Evolutionary conservation across 1,140 invertebrate species (phyloP).

Genomic region (Danaus plexippus): DNA sequence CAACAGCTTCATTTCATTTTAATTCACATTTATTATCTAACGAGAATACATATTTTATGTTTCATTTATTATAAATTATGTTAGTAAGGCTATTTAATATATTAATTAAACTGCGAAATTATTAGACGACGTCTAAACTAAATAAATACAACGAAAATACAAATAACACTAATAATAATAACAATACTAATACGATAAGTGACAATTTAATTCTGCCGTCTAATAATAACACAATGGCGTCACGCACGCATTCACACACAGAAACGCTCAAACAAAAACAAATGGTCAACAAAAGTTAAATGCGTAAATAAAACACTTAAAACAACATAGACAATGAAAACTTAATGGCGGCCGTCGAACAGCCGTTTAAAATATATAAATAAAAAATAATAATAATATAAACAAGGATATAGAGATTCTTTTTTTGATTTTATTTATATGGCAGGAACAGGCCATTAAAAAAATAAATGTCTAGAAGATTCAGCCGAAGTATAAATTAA

Average conservation of each 20-base stretch:
- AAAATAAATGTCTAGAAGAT: too few species aligned
- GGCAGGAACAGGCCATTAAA: too few species aligned
- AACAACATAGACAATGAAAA: conserved; percentile 51
- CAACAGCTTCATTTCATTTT: conserved; percentile 57
- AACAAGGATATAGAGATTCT: conserved; percentile 11
- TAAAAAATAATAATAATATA: conserved; percentile 14
- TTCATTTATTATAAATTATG: conserved; percentile 55
- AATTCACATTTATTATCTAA: conserved; percentile 61
- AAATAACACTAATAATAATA: conserved; percentile 11
- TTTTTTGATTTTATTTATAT: conserved; percentile 9
- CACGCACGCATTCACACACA: conserved; percentile 29
- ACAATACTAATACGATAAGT: conserved; percentile 8
- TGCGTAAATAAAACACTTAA: conserved; percentile 38
- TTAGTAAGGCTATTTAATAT: conserved; percentile 68
- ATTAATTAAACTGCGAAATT: conserved; percentile 40
- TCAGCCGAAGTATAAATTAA: too few species aligned
- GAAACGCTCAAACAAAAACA: not conserved
- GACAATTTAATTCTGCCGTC: conserved; percentile 9
- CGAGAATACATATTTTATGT: conserved; percentile 44
- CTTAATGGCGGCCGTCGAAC: conserved; percentile 34
- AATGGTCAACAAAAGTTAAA: conserved; percentile 26
- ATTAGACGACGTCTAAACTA: conserved; percentile 26
- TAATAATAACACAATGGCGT: conserved; percentile 27
- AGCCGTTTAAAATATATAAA: conserved; percentile 21
- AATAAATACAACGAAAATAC: conserved; percentile 17